A percentile compares a stretch with the other conserved stretches of the same genome.
These are phyloP conservation scores for cat (Felis catus) DNA, from an alignment of 2,113 vertebrate species.

Conservation along the genomic window F.catus_Fca126_mat1.0 CM031416.1:136583501-136584000, in stretches of 20 bases:
- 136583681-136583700: not conserved
- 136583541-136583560: no score
- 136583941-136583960: not conserved
- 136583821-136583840: not conserved
- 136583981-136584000: not conserved
- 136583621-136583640: not conserved
- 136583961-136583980: not conserved
- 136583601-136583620: no score
- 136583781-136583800: not conserved
- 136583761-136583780: not conserved
- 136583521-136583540: no score
- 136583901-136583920: not conserved
- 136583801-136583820: conserved; percentile 4
- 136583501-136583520: no score
- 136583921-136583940: not conserved
- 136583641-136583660: not conserved
- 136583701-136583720: not conserved
- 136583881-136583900: not conserved
- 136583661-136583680: conserved; percentile 5
- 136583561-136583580: no score
- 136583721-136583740: not conserved
- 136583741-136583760: not conserved
- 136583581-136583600: no score
- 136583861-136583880: not conserved
- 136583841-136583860: conserved; percentile 7